A percentile compares a stretch with the other conserved stretches of the same genome.
phyloP scores from a whole-genome alignment of 1,140 invertebrate genomes.

The Plodia interpunctella region DNA sequence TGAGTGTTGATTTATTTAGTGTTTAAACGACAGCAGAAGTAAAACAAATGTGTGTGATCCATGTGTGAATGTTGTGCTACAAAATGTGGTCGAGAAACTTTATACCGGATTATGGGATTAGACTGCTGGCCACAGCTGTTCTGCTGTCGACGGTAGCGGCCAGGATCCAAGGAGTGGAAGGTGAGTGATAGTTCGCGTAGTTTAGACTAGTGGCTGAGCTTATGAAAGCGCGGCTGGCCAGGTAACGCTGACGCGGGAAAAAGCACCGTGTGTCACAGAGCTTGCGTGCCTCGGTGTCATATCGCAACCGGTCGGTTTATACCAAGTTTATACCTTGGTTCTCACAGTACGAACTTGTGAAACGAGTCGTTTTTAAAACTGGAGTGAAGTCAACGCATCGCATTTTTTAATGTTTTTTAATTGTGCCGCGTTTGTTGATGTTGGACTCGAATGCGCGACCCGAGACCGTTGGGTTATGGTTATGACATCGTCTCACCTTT shows the following conservation, averaged over 20 bases:
- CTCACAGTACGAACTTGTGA: slow-evolving; percentile 72
- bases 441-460: slow-evolving; percentile 23
- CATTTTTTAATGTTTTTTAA: slow-evolving; percentile 68
- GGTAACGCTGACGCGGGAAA: slow-evolving; percentile 41
- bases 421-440: slow-evolving; percentile 50
- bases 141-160: slow-evolving; percentile 50
- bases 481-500: slow-evolving; percentile 24
- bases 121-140: slow-evolving; percentile 52
- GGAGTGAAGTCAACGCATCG: slow-evolving; percentile 68
- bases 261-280: slow-evolving; percentile 33
- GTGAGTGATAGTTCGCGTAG: slow-evolving; percentile 45
- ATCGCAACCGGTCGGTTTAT: slow-evolving; percentile 48
- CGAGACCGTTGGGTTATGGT: slow-evolving; percentile 30
- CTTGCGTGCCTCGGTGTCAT: slow-evolving; percentile 32
- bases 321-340: slow-evolving; percentile 57
- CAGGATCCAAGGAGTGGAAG: slow-evolving; percentile 61
- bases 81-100: slow-evolving; percentile 76
- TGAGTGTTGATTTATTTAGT: slow-evolving; percentile 67
- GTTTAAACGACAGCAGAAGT: slow-evolving; percentile 65
- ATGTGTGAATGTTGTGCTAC: slow-evolving; percentile 74
- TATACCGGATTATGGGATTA: slow-evolving; percentile 75
- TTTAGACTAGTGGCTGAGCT: slow-evolving; percentile 48
- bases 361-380: slow-evolving; percentile 73
- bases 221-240: slow-evolving; percentile 63
- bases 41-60: slow-evolving; percentile 75